Base-by-base conservation (phyloP, 37 sponge, comb jelly and placozoan genomes). In the Bolinopsis microptera region DNA sequence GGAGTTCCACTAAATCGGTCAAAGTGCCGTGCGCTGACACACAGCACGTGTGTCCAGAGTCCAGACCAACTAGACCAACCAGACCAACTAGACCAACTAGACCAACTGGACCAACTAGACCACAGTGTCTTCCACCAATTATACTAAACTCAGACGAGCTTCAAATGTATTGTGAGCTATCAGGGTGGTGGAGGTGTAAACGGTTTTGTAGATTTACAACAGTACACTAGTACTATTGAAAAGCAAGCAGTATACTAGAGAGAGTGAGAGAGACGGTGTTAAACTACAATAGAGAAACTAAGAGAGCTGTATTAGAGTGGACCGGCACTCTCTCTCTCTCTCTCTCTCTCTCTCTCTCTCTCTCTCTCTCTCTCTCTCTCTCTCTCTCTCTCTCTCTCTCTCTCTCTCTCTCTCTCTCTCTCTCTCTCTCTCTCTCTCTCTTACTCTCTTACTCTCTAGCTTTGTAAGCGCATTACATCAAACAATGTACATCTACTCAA, bases 311-410 rank as follows among this genome's bases (percentile, higher is more conserved):
- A 13, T 67, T 21, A 22, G 18, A 13, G 18, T 67, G 18, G 13
- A 13, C 68, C 68, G 13, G 13, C 21, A 67, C 68, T 67, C 21
- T 67, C 68, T 67, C 13, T 67, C 68, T 67, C 68, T 67, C 68
- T 67, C 13, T 67, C 68, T 67, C 21, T 67, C 68, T 67, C 68
- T 67, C 13, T 67, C 68, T 67, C 68, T 67, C 68, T 67, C 68
- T 67, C 68, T 67, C 68, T 67, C 68, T 21, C 68, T 67, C 68
- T 67, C 68, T 22, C 21, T 67, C 68, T 21, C 68, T 67, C 68
- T 67, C 68, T 67, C 68, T 67, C 68, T 67, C 68, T 67, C 68
- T 67, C 68, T 67, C 68, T 67, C 68, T 67, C 68, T 67, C 68
- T 67, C 68, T 67, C 68, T 67, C 68, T 67, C 68, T 67, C 68